Conservation (phyloP, 2,888 invertebrate genomes). For the Trachelus troglodyta region DNA sequence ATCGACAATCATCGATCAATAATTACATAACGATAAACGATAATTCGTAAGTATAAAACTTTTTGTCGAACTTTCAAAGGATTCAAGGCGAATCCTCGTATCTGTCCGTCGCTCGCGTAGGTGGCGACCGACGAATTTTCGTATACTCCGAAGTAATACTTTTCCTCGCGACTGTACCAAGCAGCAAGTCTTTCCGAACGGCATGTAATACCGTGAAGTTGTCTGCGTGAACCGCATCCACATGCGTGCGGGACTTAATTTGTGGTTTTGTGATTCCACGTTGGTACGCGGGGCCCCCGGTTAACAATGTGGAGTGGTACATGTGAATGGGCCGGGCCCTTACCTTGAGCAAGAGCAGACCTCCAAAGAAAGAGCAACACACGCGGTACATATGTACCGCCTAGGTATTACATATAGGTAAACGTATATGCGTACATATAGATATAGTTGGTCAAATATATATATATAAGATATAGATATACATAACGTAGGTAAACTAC, state of each 20-base stretch:
- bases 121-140: neutral
- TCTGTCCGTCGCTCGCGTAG: neutral
- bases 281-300: neutral
- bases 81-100: neutral
- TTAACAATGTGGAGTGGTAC: conserved; percentile 11
- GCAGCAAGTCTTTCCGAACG: conserved; percentile 14
- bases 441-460: too few species aligned
- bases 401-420: neutral
- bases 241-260: conserved; percentile 15
- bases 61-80: neutral
- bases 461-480: neutral
- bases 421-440: too few species aligned
- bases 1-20: neutral
- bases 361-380: conserved; percentile 26
- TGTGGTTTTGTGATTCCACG: conserved; percentile 21
- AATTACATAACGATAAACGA: neutral
- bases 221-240: conserved; percentile 1
- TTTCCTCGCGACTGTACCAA: conserved; percentile 12
- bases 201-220: neutral
- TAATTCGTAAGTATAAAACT: neutral
- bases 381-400: neutral
- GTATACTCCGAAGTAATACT: neutral
- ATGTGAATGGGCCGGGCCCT: conserved; percentile 40
- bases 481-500: neutral
- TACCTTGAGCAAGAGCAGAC: conserved; percentile 38